A percentile compares a stretch with the other conserved stretches of the same genome.
phyloP scores from a whole-genome alignment of 2,888 invertebrate genomes.

The Cynaeus angustus region DNA sequence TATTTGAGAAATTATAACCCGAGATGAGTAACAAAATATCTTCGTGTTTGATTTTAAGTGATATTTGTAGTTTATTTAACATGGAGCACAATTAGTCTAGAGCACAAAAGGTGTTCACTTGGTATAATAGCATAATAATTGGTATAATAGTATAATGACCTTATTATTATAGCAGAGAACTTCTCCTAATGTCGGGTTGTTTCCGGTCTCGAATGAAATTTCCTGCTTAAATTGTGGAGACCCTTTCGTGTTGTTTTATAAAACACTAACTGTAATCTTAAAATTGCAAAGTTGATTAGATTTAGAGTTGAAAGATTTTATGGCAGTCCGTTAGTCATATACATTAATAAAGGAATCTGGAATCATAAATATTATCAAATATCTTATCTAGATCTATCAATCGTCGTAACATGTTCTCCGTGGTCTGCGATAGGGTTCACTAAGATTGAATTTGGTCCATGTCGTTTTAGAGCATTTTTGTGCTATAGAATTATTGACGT shows the following conservation, averaged over 20 bases:
- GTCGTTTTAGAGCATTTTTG: too few relatives aligned
- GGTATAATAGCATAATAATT: background rate
- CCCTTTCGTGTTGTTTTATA: background rate
- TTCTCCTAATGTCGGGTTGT: background rate
- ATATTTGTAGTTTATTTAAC: background rate
- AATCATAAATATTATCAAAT: conserved; percentile 10
- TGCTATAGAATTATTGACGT: too few relatives aligned
- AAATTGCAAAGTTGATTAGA: background rate
- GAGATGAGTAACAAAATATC: background rate
- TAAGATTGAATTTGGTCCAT: too few relatives aligned
- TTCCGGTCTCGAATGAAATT: conserved; percentile 15
- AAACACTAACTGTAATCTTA: background rate
- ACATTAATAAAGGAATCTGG: conserved; percentile 8
- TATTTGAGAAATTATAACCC: background rate
- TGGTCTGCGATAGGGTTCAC: too few relatives aligned
- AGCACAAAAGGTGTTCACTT: background rate
- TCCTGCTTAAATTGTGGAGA: background rate
- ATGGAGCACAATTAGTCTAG: background rate
- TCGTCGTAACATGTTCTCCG: background rate
- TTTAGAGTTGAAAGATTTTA: background rate
- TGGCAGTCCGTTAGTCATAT: background rate
- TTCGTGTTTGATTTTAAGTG: background rate
- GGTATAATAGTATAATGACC: conserved; percentile 1
- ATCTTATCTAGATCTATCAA: background rate
- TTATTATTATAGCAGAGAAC: conserved; percentile 7